Evolutionary conservation across 1,140 invertebrate species (phyloP), one percentile per base, ranked within the genome.

Genomic region (Globodera ellingtonae): DNA sequence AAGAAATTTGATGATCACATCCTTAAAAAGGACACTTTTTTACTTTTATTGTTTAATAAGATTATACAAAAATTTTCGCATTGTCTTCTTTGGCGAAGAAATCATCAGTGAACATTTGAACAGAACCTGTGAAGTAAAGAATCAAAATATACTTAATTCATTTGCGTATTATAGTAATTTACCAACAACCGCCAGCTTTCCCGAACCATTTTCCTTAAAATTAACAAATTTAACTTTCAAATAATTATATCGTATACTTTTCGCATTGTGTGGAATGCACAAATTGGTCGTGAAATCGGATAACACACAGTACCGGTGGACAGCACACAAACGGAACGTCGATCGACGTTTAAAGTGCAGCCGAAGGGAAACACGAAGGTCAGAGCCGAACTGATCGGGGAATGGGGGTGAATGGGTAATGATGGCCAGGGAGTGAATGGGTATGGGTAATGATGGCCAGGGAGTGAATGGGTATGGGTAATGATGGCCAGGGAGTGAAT

Each of bases 81-180:
- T 99, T 99, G 86, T 95, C 94, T 91, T 98, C 97, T 89, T 95
- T 95, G 78, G 97, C 95, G 81, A 98, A 91, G 89, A 98, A 99
- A 84, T 93, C 89, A 86, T 93, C 92, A 79, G 86, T 87, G 75
- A 93, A 92, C 90, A 93, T 92, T 81, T 92, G 91, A 5, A 89
- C 89, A 13, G 92, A 93, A 85, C 80, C 84, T 86, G 46, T 78
- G 81, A 78, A 47, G 76, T 4, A 62, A 50, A 75, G 81, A 75
- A 18, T 8, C 10, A n/a, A 24, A 76, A 3, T 35, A 24, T 13
- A 78, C 1, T 18, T 15, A 1, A 75, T 15, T 15, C 35, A 18
- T 52, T 15, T 47, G 52, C 72, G 5, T 48, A 75, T 69, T 75
- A 7, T 35, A 18, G 70, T 71, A 47, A 46, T 72, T 9, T 66